A percentile compares a stretch with the other conserved stretches of the same genome.
Conservation (phyloP, 2,797 vertebrate genomes). For the Takifugu ocellatus region DNA sequence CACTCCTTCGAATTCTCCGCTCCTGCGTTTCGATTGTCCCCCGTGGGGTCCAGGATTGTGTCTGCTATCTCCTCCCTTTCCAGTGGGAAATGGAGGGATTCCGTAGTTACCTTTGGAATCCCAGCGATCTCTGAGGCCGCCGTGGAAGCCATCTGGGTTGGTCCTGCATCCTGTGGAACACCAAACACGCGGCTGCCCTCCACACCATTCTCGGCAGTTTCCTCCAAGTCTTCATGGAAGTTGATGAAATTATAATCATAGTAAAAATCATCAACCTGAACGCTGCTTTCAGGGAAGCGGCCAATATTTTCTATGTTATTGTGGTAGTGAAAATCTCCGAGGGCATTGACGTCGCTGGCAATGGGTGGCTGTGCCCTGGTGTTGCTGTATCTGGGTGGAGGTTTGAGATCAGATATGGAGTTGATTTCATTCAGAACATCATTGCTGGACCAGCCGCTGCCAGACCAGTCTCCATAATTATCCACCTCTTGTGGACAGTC, state of each 20-base stretch:
- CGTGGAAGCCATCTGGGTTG: constrained; percentile 30
- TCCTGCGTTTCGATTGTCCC: not conserved
- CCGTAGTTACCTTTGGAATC: constrained; percentile 7
- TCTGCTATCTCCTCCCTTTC: constrained; percentile 17
- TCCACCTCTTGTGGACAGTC: constrained; percentile 68
- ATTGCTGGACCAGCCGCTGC: constrained; percentile 85
- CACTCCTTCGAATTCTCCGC: constrained; percentile 32
- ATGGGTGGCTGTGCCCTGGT: constrained; percentile 48
- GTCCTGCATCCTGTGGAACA: constrained; percentile 26
- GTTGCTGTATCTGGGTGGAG: constrained; percentile 33
- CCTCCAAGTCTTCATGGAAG: constrained; percentile 90
- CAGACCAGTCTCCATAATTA: constrained; percentile 80
- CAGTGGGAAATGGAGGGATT: not conserved
- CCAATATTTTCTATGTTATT: constrained; percentile 66
- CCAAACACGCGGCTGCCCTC: constrained; percentile 29
- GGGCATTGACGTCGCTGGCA: constrained; percentile 62
- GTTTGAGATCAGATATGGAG: constrained; percentile 64
- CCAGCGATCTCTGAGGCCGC: constrained; percentile 22
- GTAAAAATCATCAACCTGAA: constrained; percentile 92
- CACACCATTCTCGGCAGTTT: constrained; percentile 35
- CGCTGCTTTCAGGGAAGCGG: constrained; percentile 49
- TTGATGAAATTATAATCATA: constrained; percentile 98
- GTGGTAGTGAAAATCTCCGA: constrained; percentile 72
- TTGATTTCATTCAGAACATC: constrained; percentile 86
- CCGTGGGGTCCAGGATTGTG: not conserved